Conservation (phyloP, 2,888 invertebrate species). For the Parnassius apollo region DNA sequence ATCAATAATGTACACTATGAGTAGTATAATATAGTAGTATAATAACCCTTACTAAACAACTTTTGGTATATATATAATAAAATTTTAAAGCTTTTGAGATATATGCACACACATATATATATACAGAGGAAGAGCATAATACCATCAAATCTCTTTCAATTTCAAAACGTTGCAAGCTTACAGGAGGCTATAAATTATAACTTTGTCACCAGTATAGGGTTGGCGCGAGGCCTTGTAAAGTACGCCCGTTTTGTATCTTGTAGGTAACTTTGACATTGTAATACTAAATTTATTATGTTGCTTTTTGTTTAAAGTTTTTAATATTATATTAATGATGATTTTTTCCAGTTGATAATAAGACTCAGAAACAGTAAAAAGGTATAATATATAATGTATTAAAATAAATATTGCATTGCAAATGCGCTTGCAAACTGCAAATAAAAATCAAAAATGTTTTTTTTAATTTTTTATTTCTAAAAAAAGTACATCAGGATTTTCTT, state of each 20-base stretch:
- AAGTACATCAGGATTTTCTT: too few species aligned
- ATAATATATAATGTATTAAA: too few species aligned
- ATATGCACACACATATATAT: neutral
- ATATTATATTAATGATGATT: neutral
- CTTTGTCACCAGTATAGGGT: conserved; percentile 17
- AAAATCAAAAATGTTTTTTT: too few species aligned
- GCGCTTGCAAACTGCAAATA: too few species aligned
- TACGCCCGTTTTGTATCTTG: neutral
- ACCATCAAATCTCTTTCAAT: conserved; percentile 23
- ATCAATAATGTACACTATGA: too few species aligned
- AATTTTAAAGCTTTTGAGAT: neutral
- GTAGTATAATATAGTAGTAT: too few species aligned
- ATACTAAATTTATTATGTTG: neutral
- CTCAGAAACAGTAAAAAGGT: too few species aligned
- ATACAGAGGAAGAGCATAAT: conserved; percentile 8
- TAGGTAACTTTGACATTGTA: neutral
- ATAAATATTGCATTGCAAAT: too few species aligned
- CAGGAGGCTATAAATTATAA: conserved; percentile 23
- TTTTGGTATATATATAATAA: neutral
- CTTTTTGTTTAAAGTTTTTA: neutral
- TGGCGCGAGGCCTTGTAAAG: conserved; percentile 8
- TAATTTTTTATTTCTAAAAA: too few species aligned
- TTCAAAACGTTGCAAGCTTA: conserved; percentile 23
- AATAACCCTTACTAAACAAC: too few species aligned
- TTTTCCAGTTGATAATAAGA: too few species aligned